phyloP scores from a whole-genome alignment of 2,113 vertebrate genomes.

The Entelurus aequoreus region DNA sequence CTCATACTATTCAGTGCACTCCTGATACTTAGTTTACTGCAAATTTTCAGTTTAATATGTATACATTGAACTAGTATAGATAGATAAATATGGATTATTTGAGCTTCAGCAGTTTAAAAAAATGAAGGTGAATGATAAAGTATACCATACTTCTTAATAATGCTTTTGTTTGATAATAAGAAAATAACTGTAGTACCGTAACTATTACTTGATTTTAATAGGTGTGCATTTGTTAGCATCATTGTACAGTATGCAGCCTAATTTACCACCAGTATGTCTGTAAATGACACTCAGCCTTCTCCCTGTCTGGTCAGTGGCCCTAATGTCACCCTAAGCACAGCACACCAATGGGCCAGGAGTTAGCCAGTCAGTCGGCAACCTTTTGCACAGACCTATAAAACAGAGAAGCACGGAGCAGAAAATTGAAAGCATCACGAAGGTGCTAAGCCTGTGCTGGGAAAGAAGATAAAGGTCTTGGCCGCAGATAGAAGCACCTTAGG shows the following conservation, averaged over 20 bases:
- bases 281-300: conserved; percentile 30
- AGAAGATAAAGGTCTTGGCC: conserved; percentile 72
- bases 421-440: conserved; percentile 77
- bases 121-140: too few species aligned
- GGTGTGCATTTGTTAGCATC: conserved; percentile 21
- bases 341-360: conserved; percentile 41
- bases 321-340: conserved; percentile 55
- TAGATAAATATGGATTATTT: too few species aligned
- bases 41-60: too few species aligned
- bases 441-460: conserved; percentile 68
- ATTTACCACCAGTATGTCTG: conserved; percentile 40
- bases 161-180: too few species aligned
- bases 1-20: too few species aligned
- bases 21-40: too few species aligned
- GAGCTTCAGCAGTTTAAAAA: too few species aligned
- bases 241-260: conserved; percentile 24
- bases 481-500: conserved; percentile 63
- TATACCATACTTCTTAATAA: too few species aligned
- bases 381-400: conserved; percentile 71
- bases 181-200: too few species aligned
- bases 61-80: too few species aligned
- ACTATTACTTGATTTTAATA: neutral
- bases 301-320: conserved; percentile 57
- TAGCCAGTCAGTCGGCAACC: conserved; percentile 66
- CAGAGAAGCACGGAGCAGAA: conserved; percentile 75